Conservation (phyloP, 30 jellyfish, hydroid and myxozoan species). For the Haliclystus octoradiatus region DNA sequence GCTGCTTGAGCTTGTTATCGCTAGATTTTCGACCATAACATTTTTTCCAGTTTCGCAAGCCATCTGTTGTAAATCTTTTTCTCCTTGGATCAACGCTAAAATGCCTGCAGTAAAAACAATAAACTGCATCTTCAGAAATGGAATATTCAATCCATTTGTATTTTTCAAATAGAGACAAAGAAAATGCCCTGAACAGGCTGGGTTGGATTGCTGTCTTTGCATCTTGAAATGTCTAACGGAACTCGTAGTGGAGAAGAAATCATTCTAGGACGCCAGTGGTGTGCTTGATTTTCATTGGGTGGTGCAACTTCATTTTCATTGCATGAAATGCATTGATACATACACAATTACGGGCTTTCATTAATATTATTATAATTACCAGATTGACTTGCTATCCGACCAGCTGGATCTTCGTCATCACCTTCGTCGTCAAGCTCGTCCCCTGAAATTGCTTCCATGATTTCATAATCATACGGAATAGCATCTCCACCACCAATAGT, state of each 20-base stretch:
- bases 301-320: too few species aligned
- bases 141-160: constrained; percentile 27
- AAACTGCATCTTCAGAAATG: constrained; percentile 16
- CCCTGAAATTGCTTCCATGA: neutral
- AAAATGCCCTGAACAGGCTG: too few species aligned
- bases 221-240: too few species aligned
- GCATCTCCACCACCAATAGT: neutral
- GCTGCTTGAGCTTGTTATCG: constrained; percentile 21
- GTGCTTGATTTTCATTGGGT: too few species aligned
- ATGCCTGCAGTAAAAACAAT: constrained; percentile 35
- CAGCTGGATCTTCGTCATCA: neutral
- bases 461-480: neutral
- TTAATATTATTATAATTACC: neutral
- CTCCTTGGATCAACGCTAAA: constrained; percentile 7
- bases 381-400: neutral
- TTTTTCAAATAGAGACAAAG: too few species aligned
- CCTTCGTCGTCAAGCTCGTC: neutral
- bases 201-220: too few species aligned
- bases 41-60: constrained; percentile 30
- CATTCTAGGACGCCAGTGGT: too few species aligned
- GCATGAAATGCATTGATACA: too few species aligned
- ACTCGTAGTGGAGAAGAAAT: too few species aligned
- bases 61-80: constrained; percentile 9
- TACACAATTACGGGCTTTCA: too few species aligned
- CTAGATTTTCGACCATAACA: constrained; percentile 11